Conservation (phyloP, 2,888 invertebrate species). For the Lypha dubia region DNA sequence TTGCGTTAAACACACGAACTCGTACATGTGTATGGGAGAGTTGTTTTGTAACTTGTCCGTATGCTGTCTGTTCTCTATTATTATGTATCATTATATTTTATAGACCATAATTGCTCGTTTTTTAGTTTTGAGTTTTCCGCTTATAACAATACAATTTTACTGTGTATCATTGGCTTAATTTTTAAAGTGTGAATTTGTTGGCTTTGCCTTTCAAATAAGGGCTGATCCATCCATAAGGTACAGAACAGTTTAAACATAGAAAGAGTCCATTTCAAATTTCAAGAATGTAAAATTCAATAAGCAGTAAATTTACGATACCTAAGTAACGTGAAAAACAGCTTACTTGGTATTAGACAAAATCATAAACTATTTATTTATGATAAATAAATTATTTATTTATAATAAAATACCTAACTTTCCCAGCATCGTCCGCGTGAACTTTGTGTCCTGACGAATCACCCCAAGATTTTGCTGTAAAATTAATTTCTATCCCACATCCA, state of each 20-base stretch:
- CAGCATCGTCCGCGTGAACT: too few relatives aligned
- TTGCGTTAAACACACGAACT: conserved; percentile 1
- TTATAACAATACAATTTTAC: conserved; percentile 10
- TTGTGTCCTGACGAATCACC: too few relatives aligned
- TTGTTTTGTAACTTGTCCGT: conserved; percentile 39
- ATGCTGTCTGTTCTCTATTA: conserved; percentile 79
- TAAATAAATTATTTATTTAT: too few relatives aligned
- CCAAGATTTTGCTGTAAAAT: too few relatives aligned
- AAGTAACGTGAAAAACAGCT: too few relatives aligned
- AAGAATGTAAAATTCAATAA: too few relatives aligned
- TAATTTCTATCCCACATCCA: too few relatives aligned
- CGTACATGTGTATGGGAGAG: not conserved
- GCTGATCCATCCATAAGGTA: not conserved
- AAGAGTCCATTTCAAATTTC: conserved; percentile 8
- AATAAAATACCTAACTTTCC: too few relatives aligned
- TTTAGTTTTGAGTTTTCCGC: conserved; percentile 37
- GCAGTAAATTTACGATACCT: too few relatives aligned
- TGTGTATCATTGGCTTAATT: not conserved
- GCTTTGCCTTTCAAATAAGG: not conserved
- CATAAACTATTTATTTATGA: too few relatives aligned
- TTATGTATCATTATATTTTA: conserved; percentile 83
- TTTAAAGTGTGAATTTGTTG: conserved; percentile 24
- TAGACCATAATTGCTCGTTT: conserved; percentile 80
- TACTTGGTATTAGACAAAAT: too few relatives aligned
- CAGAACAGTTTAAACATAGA: conserved; percentile 4